Conservation (phyloP, 2,888 invertebrate genomes). For the Operophtera brumata region DNA sequence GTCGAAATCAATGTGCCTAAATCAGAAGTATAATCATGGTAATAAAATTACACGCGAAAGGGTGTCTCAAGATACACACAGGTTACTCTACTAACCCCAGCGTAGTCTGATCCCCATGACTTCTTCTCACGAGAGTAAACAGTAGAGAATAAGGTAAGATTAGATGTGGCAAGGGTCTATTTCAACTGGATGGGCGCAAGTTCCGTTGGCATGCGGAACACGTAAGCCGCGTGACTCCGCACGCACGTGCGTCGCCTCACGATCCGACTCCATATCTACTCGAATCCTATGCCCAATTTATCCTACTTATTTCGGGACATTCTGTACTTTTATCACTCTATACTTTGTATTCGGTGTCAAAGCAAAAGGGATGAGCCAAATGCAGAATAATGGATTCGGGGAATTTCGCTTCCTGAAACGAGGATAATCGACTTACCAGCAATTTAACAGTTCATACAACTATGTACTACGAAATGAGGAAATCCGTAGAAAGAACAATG, state of each 20-base stretch:
- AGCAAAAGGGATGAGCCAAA: conserved; percentile 41
- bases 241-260: conserved; percentile 59
- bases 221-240: conserved; percentile 61
- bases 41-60: conserved; percentile 38
- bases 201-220: conserved; percentile 50
- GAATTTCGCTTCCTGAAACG: conserved; percentile 27
- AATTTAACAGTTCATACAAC: not conserved
- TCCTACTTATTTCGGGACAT: conserved; percentile 56
- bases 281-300: conserved; percentile 61
- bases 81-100: conserved; percentile 42
- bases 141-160: conserved; percentile 24
- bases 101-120: conserved; percentile 35
- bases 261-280: conserved; percentile 52
- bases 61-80: conserved; percentile 45
- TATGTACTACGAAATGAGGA: too few species aligned
- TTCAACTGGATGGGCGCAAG: conserved; percentile 46
- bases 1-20: conserved; percentile 27
- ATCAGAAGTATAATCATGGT: conserved; percentile 25
- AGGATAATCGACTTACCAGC: conserved; percentile 11
- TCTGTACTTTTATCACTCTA: conserved; percentile 49
- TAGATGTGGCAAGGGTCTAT: conserved; percentile 38
- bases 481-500: too few species aligned
- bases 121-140: conserved; percentile 16
- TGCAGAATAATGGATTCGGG: conserved; percentile 33
- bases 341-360: conserved; percentile 44